Conservation (phyloP, 2,888 invertebrate species). For the Trilocha varians region DNA sequence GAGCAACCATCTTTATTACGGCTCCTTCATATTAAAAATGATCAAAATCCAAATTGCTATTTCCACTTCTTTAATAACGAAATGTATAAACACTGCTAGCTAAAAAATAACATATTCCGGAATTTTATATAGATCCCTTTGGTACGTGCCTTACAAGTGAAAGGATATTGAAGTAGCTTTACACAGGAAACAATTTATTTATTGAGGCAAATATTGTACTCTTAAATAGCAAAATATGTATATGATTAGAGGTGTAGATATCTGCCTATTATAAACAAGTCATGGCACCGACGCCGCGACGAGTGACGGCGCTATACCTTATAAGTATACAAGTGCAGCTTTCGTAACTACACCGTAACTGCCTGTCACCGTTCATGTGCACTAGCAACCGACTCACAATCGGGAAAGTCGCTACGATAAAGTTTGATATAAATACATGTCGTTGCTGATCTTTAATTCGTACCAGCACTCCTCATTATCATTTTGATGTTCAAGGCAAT, state of each 20-base stretch:
- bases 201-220: too few relatives aligned
- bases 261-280: constrained; percentile 17
- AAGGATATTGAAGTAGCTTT: too few relatives aligned
- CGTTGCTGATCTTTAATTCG: constrained; percentile 23
- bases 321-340: constrained; percentile 53
- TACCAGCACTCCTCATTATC: constrained; percentile 23
- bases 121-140: too few relatives aligned
- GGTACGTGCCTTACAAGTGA: too few relatives aligned
- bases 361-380: constrained; percentile 44
- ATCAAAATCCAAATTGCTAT: not conserved
- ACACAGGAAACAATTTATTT: too few relatives aligned
- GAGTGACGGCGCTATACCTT: constrained; percentile 40
- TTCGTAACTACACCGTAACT: constrained; percentile 60
- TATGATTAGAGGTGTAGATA: too few relatives aligned
- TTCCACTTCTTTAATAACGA: too few relatives aligned
- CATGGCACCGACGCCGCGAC: constrained; percentile 31
- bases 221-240: too few relatives aligned
- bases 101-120: too few relatives aligned
- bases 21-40: constrained; percentile 42
- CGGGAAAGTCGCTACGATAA: constrained; percentile 64
- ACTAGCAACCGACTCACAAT: constrained; percentile 13
- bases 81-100: too few relatives aligned
- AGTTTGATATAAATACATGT: constrained; percentile 45
- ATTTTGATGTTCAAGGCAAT: constrained; percentile 2
- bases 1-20: constrained; percentile 29